phyloP scores from a whole-genome alignment of 2,888 invertebrate genomes.

The Oscheius myriophilus region DNA sequence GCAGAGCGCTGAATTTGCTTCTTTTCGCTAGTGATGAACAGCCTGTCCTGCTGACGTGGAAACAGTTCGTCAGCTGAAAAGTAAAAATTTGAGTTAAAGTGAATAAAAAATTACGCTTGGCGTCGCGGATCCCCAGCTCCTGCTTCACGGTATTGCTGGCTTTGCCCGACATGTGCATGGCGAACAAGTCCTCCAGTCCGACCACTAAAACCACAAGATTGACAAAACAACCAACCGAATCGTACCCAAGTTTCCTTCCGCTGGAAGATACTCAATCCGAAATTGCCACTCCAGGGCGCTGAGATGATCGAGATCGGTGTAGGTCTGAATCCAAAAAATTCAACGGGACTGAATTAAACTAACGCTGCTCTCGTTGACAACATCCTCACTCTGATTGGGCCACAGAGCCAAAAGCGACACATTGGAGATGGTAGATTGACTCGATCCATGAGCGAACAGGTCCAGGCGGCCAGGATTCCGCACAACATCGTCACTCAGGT shows the following conservation, averaged over 20 bases:
- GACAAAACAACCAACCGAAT: too few relatives aligned
- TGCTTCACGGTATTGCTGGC: neutral
- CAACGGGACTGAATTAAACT: neutral
- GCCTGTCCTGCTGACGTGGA: too few relatives aligned
- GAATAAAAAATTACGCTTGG: too few relatives aligned
- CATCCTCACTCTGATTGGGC: constrained; percentile 46
- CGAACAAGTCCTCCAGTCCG: neutral
- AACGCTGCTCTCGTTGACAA: constrained; percentile 35
- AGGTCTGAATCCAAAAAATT: constrained; percentile 9
- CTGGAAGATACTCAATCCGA: constrained; percentile 9
- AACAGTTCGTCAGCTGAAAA: too few relatives aligned
- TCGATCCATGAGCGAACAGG: constrained; percentile 1
- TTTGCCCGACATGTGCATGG: neutral
- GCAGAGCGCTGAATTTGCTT: too few relatives aligned
- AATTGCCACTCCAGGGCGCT: constrained; percentile 26
- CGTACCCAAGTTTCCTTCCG: constrained; percentile 14
- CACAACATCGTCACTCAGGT: constrained; percentile 8
- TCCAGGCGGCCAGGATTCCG: neutral
- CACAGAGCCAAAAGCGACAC: constrained; percentile 41
- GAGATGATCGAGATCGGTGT: constrained; percentile 26
- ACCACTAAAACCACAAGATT: neutral
- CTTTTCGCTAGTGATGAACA: too few relatives aligned
- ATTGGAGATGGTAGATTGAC: constrained; percentile 2
- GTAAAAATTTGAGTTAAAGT: too few relatives aligned
- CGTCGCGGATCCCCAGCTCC: neutral